These are phyloP conservation scores for Luscinia megarhynchos DNA, from an alignment of 2,797 vertebrate genomes.

Conservation along the genomic window DNA sequence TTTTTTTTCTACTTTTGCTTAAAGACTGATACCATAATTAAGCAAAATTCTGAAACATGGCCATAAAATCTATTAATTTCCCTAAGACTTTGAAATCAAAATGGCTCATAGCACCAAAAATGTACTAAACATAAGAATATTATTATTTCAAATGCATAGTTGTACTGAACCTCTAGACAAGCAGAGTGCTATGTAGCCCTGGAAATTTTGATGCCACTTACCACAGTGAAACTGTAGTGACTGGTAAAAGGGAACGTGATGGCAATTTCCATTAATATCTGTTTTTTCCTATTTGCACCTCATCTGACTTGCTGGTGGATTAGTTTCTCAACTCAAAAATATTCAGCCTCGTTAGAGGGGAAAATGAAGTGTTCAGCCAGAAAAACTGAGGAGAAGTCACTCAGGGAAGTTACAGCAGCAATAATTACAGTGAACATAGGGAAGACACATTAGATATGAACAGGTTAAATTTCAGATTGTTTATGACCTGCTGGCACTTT, in stretches of 20 bases:
- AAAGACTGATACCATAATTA: background rate
- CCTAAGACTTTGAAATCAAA: background rate
- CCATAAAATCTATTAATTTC: background rate
- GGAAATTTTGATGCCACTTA: background rate
- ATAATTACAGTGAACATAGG: background rate
- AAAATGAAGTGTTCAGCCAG: background rate
- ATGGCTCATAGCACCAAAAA: background rate
- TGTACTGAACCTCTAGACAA: background rate
- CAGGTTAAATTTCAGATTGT: background rate
- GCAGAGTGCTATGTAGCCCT: background rate
- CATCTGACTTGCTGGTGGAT: background rate
- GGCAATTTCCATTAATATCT: background rate
- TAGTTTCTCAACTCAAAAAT: background rate
- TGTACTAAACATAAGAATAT: background rate
- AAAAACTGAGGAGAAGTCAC: background rate
- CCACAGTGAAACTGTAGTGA: background rate
- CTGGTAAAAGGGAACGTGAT: background rate
- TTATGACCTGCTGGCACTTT: background rate
- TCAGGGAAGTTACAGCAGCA: background rate
- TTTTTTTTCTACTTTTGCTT: background rate
- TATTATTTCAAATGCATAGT: background rate
- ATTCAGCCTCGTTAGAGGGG: background rate
- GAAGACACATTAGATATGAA: background rate
- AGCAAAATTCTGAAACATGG: background rate
- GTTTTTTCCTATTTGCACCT: background rate